A percentile compares a stretch with the other conserved stretches of the same genome.
Evolutionary conservation across 2,888 invertebrate species (phyloP).

Genomic region (Deilephila elpenor): DNA sequence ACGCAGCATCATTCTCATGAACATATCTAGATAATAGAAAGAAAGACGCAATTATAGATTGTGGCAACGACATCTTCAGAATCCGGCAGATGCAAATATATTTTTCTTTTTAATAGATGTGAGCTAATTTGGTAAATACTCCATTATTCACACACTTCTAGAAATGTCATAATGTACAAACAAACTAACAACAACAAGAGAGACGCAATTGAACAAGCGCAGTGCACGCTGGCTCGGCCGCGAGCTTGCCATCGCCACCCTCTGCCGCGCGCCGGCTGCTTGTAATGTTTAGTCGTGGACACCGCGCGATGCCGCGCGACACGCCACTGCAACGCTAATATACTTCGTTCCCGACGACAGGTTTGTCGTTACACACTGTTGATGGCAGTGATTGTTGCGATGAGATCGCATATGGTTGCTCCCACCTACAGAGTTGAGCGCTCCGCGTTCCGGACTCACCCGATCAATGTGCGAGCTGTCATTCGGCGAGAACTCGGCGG

Average conservation of each 20-base stretch:
- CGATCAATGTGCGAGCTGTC: slow-evolving; percentile 77
- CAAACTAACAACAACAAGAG: slow-evolving; percentile 55
- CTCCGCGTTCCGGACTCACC: slow-evolving; percentile 61
- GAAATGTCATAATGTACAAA: slow-evolving; percentile 58
- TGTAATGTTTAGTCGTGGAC: slow-evolving; percentile 42
- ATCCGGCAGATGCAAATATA: too few species aligned
- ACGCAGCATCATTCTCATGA: background rate
- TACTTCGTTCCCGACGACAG: slow-evolving; percentile 22
- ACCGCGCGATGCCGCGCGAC: slow-evolving; percentile 26
- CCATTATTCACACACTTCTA: slow-evolving; percentile 43
- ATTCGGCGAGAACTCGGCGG: slow-evolving; percentile 62
- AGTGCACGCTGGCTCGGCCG: slow-evolving; percentile 51
- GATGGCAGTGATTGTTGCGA: background rate
- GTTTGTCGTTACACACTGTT: slow-evolving; percentile 49
- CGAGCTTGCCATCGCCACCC: slow-evolving; percentile 45
- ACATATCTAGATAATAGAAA: background rate
- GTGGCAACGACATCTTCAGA: too few species aligned
- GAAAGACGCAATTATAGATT: too few species aligned
- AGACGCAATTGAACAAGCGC: slow-evolving; percentile 72
- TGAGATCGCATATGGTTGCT: slow-evolving; percentile 30
- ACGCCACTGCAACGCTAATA: slow-evolving; percentile 29
- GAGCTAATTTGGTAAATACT: background rate
- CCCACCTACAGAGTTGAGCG: slow-evolving; percentile 23
- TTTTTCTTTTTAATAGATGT: background rate
- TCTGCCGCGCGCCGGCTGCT: slow-evolving; percentile 50